A percentile compares a stretch with the other conserved stretches of the same genome.
These are phyloP conservation scores for Brachypodius melanocephalos DNA, from an alignment of 2,113 vertebrate species.

Conservation along the genomic window DNA sequence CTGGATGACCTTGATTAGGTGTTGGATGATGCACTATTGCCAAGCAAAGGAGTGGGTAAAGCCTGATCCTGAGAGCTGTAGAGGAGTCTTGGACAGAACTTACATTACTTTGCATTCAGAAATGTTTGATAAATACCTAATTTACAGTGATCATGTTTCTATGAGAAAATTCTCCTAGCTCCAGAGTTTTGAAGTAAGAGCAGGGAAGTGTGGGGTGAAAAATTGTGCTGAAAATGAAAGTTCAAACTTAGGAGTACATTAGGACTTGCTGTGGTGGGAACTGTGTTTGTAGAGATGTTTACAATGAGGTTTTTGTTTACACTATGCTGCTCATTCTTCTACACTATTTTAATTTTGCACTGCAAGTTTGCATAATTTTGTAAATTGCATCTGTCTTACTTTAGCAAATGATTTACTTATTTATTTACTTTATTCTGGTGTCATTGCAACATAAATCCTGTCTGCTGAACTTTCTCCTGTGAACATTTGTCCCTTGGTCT, in stretches of 20 bases:
- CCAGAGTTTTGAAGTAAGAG: not conserved
- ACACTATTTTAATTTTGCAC: not conserved
- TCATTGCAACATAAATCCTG: not conserved
- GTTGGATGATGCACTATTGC: not conserved
- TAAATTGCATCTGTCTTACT: not conserved
- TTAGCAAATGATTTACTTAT: not conserved
- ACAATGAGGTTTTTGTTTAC: not conserved
- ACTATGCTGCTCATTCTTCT: not conserved
- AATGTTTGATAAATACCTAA: not conserved
- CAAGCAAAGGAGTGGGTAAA: not conserved
- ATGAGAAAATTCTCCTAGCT: not conserved
- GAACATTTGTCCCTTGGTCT: not conserved
- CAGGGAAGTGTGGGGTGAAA: not conserved
- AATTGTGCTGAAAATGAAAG: not conserved
- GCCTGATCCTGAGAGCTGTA: not conserved
- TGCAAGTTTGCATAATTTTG: not conserved
- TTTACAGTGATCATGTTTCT: not conserved
- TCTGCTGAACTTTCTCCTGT: not conserved
- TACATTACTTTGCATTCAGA: not conserved
- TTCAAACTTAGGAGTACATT: not conserved
- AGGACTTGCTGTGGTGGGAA: not conserved
- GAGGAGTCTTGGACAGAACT: not conserved
- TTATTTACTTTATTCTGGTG: not conserved
- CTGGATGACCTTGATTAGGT: not conserved
- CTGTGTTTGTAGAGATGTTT: not conserved